Percentiles rank a stretch among this genome's conserved stretches.
Evolutionary conservation across 2,888 invertebrate species (phyloP).

Genomic region (Eucriotettix oculatus): DNA sequence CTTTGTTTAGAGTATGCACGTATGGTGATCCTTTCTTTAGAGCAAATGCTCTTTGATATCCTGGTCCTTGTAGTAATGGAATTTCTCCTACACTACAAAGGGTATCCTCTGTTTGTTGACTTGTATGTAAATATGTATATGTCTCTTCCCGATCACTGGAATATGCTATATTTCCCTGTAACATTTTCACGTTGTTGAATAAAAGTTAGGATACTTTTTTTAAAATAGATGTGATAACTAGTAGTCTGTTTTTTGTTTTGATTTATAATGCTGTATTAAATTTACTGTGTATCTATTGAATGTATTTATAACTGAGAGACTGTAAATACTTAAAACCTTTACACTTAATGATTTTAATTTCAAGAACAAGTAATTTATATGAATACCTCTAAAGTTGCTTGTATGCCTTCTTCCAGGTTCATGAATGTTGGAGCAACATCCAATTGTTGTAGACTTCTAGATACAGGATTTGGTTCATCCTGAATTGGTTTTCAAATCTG

Average conservation of each 20-base stretch:
- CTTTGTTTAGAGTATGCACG: neutral
- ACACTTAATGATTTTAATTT: neutral
- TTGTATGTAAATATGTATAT: conserved; percentile 1
- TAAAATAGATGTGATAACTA: too few species aligned
- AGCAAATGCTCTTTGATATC: conserved; percentile 4
- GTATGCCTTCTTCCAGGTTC: conserved; percentile 3
- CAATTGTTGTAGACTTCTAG: neutral
- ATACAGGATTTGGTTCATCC: conserved; percentile 2
- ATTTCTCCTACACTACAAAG: conserved; percentile 7
- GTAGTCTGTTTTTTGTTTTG: too few species aligned
- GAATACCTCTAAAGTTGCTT: conserved; percentile 4
- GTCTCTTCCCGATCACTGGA: conserved; percentile 2
- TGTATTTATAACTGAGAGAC: too few species aligned
- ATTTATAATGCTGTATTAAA: too few species aligned
- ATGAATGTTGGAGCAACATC: conserved; percentile 3
- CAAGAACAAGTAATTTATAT: neutral
- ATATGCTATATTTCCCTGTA: neutral
- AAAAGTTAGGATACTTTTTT: too few species aligned
- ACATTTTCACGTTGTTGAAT: too few species aligned
- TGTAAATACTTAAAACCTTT: too few species aligned
- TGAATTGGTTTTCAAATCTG: too few species aligned
- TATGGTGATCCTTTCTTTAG: neutral
- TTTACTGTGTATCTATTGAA: too few species aligned
- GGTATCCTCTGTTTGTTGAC: neutral
- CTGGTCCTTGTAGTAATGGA: conserved; percentile 1